Evolutionary conservation across 2,888 invertebrate species (phyloP).

Genomic region (Linnaemya tessellans): DNA sequence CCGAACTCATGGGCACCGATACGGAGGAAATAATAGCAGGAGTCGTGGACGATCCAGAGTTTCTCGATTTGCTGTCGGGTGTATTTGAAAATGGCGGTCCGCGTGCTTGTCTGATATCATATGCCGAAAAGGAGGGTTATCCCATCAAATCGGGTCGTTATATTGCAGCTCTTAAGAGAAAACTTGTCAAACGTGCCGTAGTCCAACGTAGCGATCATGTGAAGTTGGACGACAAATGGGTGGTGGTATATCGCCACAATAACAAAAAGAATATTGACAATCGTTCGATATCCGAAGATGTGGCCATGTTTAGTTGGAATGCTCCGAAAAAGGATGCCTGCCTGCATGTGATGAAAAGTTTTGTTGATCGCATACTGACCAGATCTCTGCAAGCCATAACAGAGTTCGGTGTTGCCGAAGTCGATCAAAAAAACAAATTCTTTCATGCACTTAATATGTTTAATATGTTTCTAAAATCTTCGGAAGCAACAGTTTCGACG

Average conservation of each 20-base stretch:
- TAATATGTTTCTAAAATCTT: constrained; percentile 84
- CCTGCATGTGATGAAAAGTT: constrained; percentile 76
- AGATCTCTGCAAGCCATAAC: constrained; percentile 84
- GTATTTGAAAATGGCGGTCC: constrained; percentile 86
- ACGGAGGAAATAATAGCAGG: constrained; percentile 88
- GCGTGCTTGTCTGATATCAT: constrained; percentile 87
- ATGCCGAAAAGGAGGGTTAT: constrained; percentile 87
- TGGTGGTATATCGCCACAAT: constrained; percentile 88
- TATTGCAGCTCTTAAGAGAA: constrained; percentile 76
- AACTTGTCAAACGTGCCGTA: constrained; percentile 85
- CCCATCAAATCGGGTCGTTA: constrained; percentile 83
- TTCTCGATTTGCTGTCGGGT: constrained; percentile 86
- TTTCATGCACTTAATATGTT: constrained; percentile 86
- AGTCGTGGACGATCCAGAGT: constrained; percentile 87
- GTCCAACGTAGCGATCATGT: constrained; percentile 86
- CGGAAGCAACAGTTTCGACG: constrained; percentile 87
- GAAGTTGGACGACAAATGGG: constrained; percentile 86
- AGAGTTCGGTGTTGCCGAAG: constrained; percentile 85
- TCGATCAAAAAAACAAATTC: constrained; percentile 84
- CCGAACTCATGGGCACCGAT: constrained; percentile 88
- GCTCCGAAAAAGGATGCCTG: constrained; percentile 73
- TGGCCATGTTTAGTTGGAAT: constrained; percentile 76
- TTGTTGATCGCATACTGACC: constrained; percentile 80
- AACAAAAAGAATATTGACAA: constrained; percentile 86
- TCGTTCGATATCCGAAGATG: constrained; percentile 86